These are phyloP conservation scores for Pollimyrus isidori DNA, from an alignment of 2,113 vertebrate species.

Conservation along the genomic window DNA sequence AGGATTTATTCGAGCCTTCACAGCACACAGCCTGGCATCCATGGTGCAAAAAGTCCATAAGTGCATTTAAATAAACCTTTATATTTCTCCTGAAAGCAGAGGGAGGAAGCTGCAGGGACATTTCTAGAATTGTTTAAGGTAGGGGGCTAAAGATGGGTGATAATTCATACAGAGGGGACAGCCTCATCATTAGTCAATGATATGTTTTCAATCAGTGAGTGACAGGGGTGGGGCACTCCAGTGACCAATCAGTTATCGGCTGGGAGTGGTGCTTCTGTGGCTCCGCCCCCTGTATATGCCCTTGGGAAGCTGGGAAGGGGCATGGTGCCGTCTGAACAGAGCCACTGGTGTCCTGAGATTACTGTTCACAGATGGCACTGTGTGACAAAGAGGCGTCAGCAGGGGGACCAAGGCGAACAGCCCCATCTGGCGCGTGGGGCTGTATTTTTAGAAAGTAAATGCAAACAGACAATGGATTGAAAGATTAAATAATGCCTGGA, in stretches of 20 bases:
- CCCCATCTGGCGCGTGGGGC: background rate
- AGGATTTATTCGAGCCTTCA: background rate
- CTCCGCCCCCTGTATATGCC: background rate
- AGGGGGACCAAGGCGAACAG: background rate
- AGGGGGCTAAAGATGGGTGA: background rate
- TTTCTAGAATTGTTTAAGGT: background rate
- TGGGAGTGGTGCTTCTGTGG: background rate
- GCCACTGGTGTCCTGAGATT: background rate
- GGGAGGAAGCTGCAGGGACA: background rate
- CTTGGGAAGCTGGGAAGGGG: background rate
- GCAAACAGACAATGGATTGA: slow-evolving; percentile 5
- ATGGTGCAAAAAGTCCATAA: background rate
- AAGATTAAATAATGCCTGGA: slow-evolving; percentile 16
- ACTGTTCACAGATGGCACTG: background rate
- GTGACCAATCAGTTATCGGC: background rate
- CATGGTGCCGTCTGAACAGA: too few species aligned
- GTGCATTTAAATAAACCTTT: background rate
- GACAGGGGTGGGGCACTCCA: background rate
- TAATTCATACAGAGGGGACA: background rate
- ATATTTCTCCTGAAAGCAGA: background rate
- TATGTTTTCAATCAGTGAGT: background rate
- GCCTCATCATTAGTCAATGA: background rate
- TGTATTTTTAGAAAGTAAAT: slow-evolving; percentile 20
- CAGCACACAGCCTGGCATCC: background rate
- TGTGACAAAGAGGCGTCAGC: background rate